phyloP scores from a whole-genome alignment of 2,888 invertebrate species.

The Bellardia bayeri region DNA sequence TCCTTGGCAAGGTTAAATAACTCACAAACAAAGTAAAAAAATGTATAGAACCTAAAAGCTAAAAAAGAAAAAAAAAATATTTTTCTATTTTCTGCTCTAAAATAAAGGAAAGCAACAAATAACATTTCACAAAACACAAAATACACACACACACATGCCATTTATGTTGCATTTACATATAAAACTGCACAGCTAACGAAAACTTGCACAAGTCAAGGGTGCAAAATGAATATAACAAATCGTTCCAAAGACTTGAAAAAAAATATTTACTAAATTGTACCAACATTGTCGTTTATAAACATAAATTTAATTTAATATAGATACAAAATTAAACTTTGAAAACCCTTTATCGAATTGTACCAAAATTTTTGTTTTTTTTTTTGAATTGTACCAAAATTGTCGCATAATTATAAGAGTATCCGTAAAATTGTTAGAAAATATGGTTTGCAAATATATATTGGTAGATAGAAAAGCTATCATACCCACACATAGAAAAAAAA shows the following conservation, averaged over 20 bases:
- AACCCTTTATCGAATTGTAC: not conserved
- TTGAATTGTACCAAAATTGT: not conserved
- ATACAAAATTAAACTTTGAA: too few species aligned
- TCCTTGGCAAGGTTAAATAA: slow-evolving; percentile 24
- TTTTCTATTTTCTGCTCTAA: not conserved
- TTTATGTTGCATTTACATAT: not conserved
- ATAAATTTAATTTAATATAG: too few species aligned
- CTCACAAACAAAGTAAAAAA: not conserved
- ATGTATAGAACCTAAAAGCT: not conserved
- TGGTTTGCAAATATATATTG: not conserved
- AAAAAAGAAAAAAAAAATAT: not conserved
- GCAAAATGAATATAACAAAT: not conserved
- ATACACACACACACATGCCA: not conserved
- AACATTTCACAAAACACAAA: not conserved
- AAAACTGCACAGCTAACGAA: not conserved
- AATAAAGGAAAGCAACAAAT: not conserved
- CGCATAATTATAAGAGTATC: not conserved
- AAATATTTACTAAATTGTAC: too few species aligned
- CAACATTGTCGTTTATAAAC: too few species aligned
- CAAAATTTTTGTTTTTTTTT: too few species aligned
- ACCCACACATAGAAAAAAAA: not conserved
- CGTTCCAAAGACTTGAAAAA: too few species aligned
- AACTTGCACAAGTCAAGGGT: not conserved
- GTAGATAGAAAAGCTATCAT: not conserved
- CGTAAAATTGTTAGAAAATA: not conserved